Percentiles rank a stretch among this genome's conserved stretches.
Conservation (phyloP, 2,797 vertebrate species). For the Anguilla pacifica region DNA sequence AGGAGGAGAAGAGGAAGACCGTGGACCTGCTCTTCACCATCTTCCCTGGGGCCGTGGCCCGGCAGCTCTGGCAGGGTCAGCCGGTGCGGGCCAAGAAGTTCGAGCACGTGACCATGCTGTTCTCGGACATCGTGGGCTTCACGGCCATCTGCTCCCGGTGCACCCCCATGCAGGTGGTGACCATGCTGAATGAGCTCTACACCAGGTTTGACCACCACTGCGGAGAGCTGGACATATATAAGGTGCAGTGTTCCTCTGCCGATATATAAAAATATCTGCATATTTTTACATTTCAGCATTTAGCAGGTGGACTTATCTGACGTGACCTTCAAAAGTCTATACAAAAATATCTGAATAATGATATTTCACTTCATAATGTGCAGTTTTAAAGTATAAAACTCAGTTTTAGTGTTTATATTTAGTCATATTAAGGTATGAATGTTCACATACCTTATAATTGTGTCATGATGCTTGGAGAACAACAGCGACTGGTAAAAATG, state of each 20-base stretch:
- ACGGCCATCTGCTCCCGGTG: slow-evolving; percentile 93
- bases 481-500: too few species aligned
- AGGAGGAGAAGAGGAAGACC: slow-evolving; percentile 96
- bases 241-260: slow-evolving; percentile 72
- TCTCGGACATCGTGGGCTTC: slow-evolving; percentile 98
- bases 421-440: too few species aligned
- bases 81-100: slow-evolving; percentile 96
- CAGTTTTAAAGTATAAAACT: too few species aligned
- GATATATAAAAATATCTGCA: neutral
- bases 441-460: too few species aligned
- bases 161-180: slow-evolving; percentile 97
- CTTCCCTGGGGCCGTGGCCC: slow-evolving; percentile 92
- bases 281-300: neutral
- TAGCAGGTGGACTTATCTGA: too few species aligned
- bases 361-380: too few species aligned
- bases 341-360: too few species aligned
- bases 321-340: too few species aligned
- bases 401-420: too few species aligned
- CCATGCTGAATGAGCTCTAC: slow-evolving; percentile 96
- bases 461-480: too few species aligned
- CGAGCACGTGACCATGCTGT: slow-evolving; percentile 90
- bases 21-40: slow-evolving; percentile 96
- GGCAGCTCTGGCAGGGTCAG: slow-evolving; percentile 96
- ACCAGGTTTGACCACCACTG: slow-evolving; percentile 95
- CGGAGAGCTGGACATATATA: slow-evolving; percentile 95